Conservation (phyloP, 2,797 vertebrate genomes). For the Galago senegalensis region DNA sequence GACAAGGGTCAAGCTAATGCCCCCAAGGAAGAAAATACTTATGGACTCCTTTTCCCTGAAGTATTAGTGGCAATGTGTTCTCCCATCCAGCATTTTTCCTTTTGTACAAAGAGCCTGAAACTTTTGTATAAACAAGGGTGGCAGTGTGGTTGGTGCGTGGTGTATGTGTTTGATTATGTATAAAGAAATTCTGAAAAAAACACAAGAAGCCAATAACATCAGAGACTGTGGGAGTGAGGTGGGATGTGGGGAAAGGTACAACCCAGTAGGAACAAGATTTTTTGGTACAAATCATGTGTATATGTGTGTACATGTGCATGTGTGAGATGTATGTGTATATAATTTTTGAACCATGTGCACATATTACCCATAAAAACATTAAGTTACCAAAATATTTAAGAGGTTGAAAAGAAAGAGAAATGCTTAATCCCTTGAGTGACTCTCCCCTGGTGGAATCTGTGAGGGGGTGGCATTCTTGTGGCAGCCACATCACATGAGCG, state of each 20-base stretch:
- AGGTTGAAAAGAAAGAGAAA: conserved; percentile 21
- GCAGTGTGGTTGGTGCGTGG: background rate
- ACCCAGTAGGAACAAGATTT: background rate
- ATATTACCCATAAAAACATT: conserved; percentile 36
- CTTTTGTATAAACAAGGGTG: conserved; percentile 12
- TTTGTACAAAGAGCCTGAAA: conserved; percentile 1
- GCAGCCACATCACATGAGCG: background rate
- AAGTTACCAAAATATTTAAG: background rate
- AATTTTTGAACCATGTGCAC: background rate
- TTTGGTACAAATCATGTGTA: background rate
- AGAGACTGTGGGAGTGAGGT: background rate
- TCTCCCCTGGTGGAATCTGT: conserved; percentile 22
- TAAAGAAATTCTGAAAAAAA: conserved; percentile 55
- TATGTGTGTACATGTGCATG: background rate
- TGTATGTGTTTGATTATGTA: background rate
- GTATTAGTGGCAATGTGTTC: background rate
- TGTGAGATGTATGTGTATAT: background rate
- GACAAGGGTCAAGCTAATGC: background rate
- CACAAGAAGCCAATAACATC: background rate
- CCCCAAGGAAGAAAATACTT: background rate
- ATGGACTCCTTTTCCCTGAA: background rate
- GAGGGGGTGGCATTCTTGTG: conserved; percentile 45
- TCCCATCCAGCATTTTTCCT: conserved; percentile 8
- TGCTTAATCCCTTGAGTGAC: background rate
- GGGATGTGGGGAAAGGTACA: background rate